Conservation (phyloP, 2,888 invertebrate species). For the Sarcophaga caerulescens region DNA sequence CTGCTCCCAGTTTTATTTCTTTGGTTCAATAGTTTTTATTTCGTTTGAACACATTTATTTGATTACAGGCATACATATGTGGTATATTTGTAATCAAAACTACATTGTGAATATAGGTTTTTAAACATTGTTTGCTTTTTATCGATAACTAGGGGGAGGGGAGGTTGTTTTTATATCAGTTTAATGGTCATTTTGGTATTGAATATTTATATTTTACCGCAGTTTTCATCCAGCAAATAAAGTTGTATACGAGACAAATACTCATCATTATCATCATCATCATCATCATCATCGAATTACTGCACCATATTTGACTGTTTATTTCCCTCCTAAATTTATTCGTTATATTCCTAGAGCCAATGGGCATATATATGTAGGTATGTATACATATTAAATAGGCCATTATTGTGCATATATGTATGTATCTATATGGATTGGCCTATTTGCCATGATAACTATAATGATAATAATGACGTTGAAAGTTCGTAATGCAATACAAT, state of each 20-base stretch:
- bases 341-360: neutral
- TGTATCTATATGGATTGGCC: conserved; percentile 11
- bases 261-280: neutral
- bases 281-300: conserved; percentile 43
- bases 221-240: conserved; percentile 44
- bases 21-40: neutral
- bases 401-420: neutral
- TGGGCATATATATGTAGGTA: conserved; percentile 6
- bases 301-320: conserved; percentile 45
- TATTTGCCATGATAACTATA: conserved; percentile 6
- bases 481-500: conserved; percentile 40
- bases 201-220: conserved; percentile 68
- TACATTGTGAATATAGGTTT: no score
- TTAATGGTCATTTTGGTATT: conserved; percentile 59
- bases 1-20: conserved; percentile 53
- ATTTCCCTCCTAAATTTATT: neutral
- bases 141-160: no score
- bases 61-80: neutral
- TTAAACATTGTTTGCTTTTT: no score
- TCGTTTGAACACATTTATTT: neutral
- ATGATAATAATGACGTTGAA: conserved; percentile 27
- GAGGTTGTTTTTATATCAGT: conserved; percentile 45
- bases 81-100: no score
- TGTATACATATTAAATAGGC: conserved; percentile 1
- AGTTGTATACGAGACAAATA: neutral